phyloP scores from a whole-genome alignment of 2,888 invertebrate species.

The Macaria liturata region DNA sequence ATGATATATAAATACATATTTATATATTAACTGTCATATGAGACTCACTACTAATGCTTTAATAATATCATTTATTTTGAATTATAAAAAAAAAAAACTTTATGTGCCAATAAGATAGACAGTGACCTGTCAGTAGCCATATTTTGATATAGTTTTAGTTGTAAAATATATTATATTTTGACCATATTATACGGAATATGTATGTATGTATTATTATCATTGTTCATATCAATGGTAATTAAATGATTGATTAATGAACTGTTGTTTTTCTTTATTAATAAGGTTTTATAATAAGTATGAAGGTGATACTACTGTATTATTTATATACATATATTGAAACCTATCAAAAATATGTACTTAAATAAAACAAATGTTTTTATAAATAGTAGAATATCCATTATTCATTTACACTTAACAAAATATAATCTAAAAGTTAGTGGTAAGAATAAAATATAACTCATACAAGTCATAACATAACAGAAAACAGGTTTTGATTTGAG shows the following conservation, averaged over 20 bases:
- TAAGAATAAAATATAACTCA: too few relatives aligned
- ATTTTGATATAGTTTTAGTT: conserved; percentile 71
- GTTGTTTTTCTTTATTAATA: conserved; percentile 35
- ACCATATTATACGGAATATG: conserved; percentile 55
- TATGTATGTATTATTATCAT: conserved; percentile 73
- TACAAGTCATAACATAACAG: too few relatives aligned
- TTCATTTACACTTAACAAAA: too few relatives aligned
- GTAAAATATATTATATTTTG: conserved; percentile 70
- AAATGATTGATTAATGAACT: conserved; percentile 68
- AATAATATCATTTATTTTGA: conserved; percentile 37
- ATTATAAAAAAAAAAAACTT: conserved; percentile 53
- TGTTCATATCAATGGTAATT: conserved; percentile 73
- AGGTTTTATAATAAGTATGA: background rate
- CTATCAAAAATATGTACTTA: too few relatives aligned
- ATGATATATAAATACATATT: conserved; percentile 70
- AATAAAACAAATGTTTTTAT: too few relatives aligned
- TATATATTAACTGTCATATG: conserved; percentile 75
- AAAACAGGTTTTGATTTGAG: conserved; percentile 35
- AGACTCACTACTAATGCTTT: conserved; percentile 63
- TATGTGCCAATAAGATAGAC: conserved; percentile 72
- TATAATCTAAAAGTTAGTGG: too few relatives aligned
- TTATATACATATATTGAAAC: too few relatives aligned
- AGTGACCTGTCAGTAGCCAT: conserved; percentile 73
- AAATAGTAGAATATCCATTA: too few relatives aligned
- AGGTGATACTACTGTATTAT: too few relatives aligned